phyloP scores from a whole-genome alignment of 2,113 vertebrate species.

The Syngnathoides biaculeatus region DNA sequence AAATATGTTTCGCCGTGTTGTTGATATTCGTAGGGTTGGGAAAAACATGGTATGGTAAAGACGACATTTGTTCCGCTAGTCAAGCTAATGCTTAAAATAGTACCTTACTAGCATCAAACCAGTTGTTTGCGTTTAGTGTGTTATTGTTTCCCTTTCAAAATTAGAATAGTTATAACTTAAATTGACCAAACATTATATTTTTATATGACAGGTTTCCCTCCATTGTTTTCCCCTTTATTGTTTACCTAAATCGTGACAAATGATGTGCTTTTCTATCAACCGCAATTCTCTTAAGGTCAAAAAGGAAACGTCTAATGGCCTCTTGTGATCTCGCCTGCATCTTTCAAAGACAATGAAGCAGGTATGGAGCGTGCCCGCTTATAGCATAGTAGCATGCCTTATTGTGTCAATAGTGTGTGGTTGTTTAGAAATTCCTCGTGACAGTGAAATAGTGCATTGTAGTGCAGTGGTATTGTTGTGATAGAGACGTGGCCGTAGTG shows the following conservation, averaged over 20 bases:
- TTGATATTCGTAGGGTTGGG: background rate
- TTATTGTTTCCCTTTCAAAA: background rate
- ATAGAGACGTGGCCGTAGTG: constrained; percentile 41
- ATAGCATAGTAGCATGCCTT: background rate
- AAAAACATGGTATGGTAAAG: background rate
- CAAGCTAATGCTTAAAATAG: background rate
- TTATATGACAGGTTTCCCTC: background rate
- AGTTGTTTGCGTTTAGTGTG: constrained; percentile 4
- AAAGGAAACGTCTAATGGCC: constrained; percentile 74
- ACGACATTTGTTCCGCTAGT: background rate
- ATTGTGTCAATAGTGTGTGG: constrained; percentile 16
- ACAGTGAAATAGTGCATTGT: constrained; percentile 37
- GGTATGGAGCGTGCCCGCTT: constrained; percentile 47
- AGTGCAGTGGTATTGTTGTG: constrained; percentile 34
- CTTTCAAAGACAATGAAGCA: constrained; percentile 86
- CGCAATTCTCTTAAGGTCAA: constrained; percentile 67
- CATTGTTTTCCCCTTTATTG: constrained; percentile 55
- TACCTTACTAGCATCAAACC: constrained; percentile 32
- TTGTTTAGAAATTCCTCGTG: constrained; percentile 32
- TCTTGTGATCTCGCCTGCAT: constrained; percentile 74
- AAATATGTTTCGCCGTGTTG: background rate
- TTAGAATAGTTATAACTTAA: background rate
- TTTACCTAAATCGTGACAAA: constrained; percentile 82
- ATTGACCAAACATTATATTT: background rate
- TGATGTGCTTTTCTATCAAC: constrained; percentile 81